Evolutionary conservation across 1,140 invertebrate species (phyloP), one percentile per base, ranked within the genome.

Genomic region (Heliconius hewitsoni): DNA sequence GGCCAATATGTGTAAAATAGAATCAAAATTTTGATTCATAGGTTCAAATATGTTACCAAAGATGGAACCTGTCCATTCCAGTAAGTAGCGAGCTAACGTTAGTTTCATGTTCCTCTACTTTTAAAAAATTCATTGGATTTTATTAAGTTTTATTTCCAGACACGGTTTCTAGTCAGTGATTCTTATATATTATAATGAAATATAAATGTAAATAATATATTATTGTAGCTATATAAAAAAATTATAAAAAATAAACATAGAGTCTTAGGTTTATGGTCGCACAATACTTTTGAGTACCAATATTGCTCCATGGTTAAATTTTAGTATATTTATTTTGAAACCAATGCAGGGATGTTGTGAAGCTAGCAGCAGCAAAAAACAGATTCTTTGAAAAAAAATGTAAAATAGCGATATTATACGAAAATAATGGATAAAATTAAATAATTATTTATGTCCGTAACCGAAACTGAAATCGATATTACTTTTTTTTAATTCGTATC

Each of bases 81-180:
- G 74, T 57, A 50, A 80, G 80, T 80, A 81, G 76, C 83, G 81
- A 74, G 72, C 73, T 73, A 76, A 79, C 52, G 50, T 85, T 83
- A 83, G 81, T 82, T 82, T 85, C 86, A 86, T 87, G 90, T 92
- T 90, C 89, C 91, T 90, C 87, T 87, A 86, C 80, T 83, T 86
- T 74, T 90, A 87, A 76, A 84, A 87, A 83, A 87, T 85, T 86
- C 90, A 85, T 85, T 85, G 86, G 83, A 86, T 87, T 81, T 83
- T 86, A 72, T 77, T 77, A 66, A 66, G 83, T 86, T 84, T 84
- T 86, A 86, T 89, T 89, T 90, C 86, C 85, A 90, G 89, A 90
- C 89, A 89, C 87, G 87, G 84, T 90, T 90, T 94, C 92, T 94
- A 94, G 92, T 94, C 92, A 94, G 89, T 90, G 88, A 87, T 91